Conservation (phyloP, 2,888 invertebrate genomes). For the Epirrhoe alternata region DNA sequence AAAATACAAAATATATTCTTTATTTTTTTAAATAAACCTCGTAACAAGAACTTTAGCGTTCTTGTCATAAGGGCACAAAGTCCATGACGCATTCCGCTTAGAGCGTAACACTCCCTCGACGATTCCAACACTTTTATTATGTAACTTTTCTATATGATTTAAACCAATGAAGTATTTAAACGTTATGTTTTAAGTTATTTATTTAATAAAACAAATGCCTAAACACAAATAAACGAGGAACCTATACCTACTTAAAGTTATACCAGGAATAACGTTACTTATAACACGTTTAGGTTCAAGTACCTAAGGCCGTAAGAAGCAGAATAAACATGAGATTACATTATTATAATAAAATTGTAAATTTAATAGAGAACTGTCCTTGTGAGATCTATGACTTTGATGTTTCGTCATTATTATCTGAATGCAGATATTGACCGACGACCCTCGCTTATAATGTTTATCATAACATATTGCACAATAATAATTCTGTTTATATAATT, state of each 20-base stretch:
- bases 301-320: too few species aligned
- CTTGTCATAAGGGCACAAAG: not conserved
- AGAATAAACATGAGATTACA: too few species aligned
- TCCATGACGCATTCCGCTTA: not conserved
- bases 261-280: too few species aligned
- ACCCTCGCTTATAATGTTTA: constrained; percentile 46
- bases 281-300: too few species aligned
- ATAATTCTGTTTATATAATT: constrained; percentile 38
- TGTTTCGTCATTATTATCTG: constrained; percentile 28
- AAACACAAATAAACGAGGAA: too few species aligned
- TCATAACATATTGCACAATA: constrained; percentile 48
- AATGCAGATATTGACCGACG: constrained; percentile 33
- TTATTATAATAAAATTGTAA: too few species aligned
- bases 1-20: not conserved
- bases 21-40: not conserved
- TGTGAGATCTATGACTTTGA: constrained; percentile 11
- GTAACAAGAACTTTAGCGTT: not conserved
- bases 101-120: not conserved
- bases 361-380: not conserved
- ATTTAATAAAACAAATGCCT: too few species aligned
- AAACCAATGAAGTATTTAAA: too few species aligned
- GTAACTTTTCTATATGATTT: too few species aligned
- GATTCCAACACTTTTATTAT: not conserved
- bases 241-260: too few species aligned
- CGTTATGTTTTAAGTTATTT: too few species aligned